Evolutionary conservation across 1,140 invertebrate species (phyloP), one percentile per base, ranked within the genome.

Genomic region (Caenorhabditis brenneri): DNA sequence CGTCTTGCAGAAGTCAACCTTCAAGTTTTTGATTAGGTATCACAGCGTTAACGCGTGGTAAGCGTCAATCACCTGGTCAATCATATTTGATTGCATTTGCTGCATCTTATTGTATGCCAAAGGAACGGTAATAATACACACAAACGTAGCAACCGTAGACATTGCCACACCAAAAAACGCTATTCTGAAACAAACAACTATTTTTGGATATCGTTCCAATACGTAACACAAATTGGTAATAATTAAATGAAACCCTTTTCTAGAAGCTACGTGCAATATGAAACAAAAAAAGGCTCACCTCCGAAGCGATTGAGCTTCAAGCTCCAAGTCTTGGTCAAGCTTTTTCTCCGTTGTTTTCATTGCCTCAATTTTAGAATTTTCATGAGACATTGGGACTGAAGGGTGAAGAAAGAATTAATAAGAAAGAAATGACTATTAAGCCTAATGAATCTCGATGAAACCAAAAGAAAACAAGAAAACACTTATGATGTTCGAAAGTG

Each of bases 41-140:
- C 53, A 42, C 42, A 12, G 7, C 4, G 5, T 15, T 12, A 42
- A 42, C 42, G 33, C n/a, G 65, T 42, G 33, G 65, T 39, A 39
- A n/a, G n/a, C n/a, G n/a, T n/a, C n/a, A 27, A 36, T 74, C 65
- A 74, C 65, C 65, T 74, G 65, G 22, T 74, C 65, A 74, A 74
- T 74, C 65, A 74, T 74, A 74, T 42, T 74, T 74, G 65, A 74
- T 74, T 74, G 65, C 65, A 74, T 74, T 74, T 74, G 65, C 65
- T 74, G 65, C 65, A 74, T 74, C 46, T 74, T 74, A 22, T 74
- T 74, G 10, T 74, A 74, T n/a, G 65, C 65, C 19, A 74, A n/a
- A 4, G 65, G 65, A 42, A 74, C 65, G 65, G 65, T 74, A 2
- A 74, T 74, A 24, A 74, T 74, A 29, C 65, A 74, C 36, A 74